phyloP scores from a whole-genome alignment of 2,113 vertebrate genomes.

The Clarias magur region DNA sequence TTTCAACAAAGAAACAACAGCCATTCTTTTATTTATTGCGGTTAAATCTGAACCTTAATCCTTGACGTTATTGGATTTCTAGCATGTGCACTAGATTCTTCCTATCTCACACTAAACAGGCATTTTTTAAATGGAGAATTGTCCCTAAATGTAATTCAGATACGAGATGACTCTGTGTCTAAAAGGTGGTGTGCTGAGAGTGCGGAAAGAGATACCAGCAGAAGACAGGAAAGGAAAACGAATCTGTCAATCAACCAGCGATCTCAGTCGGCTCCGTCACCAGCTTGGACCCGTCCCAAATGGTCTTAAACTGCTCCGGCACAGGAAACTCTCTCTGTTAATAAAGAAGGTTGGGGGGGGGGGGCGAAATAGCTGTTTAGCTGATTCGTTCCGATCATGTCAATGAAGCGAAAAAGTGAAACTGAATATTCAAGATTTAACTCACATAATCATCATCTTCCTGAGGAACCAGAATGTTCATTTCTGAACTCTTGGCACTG shows the following conservation, averaged over 20 bases:
- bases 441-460: slow-evolving; percentile 92
- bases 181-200: neutral
- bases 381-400: neutral
- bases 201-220: slow-evolving; percentile 10
- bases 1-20: neutral
- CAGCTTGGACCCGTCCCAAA: slow-evolving; percentile 91
- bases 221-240: neutral
- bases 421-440: slow-evolving; percentile 38
- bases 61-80: neutral
- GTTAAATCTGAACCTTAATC: neutral
- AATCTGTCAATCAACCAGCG: slow-evolving; percentile 76
- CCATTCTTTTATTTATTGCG: neutral
- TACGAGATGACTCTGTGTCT: neutral
- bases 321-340: slow-evolving; percentile 93
- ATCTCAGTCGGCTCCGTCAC: slow-evolving; percentile 95
- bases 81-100: neutral
- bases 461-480: slow-evolving; percentile 91
- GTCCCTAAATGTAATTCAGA: neutral
- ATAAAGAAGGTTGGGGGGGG: slow-evolving; percentile 5
- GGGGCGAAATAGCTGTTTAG: neutral
- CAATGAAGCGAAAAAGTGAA: slow-evolving; percentile 15
- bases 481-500: slow-evolving; percentile 96
- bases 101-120: neutral
- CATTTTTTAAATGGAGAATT: neutral
- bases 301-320: slow-evolving; percentile 97